A percentile compares a stretch with the other conserved stretches of the same genome.
phyloP scores from a whole-genome alignment of 2,888 invertebrate genomes.

The Metallyticus violacea region DNA sequence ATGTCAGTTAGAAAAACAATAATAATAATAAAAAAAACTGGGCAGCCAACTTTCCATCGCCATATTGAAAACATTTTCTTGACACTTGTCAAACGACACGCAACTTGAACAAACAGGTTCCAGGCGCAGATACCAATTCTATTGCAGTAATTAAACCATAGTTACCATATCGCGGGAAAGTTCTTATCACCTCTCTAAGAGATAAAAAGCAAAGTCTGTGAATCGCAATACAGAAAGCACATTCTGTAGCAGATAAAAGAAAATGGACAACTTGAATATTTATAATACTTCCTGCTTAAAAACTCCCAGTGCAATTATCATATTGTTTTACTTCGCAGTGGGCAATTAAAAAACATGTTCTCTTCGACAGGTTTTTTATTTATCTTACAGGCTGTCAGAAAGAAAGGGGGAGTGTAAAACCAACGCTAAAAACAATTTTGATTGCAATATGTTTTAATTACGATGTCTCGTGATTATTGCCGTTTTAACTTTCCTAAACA shows the following conservation, averaged over 20 bases:
- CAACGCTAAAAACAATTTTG: too few relatives aligned
- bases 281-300: not conserved
- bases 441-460: too few relatives aligned
- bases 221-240: not conserved
- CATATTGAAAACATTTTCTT: not conserved
- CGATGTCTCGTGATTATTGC: too few relatives aligned
- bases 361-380: not conserved
- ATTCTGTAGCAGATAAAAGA: not conserved
- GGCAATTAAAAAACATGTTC: not conserved
- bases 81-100: not conserved
- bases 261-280: not conserved
- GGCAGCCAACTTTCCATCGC: not conserved
- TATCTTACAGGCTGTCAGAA: not conserved
- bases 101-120: not conserved
- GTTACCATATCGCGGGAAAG: not conserved
- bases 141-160: not conserved
- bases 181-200: not conserved
- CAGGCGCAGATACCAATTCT: not conserved
- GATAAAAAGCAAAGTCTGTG: not conserved
- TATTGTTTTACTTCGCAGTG: not conserved
- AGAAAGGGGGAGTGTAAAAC: not conserved
- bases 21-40: too few relatives aligned
- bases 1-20: too few relatives aligned
- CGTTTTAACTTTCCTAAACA: too few relatives aligned
- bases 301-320: too few relatives aligned